Evolutionary conservation across 1,140 invertebrate species (phyloP).

Genomic region (Pantala flavescens): DNA sequence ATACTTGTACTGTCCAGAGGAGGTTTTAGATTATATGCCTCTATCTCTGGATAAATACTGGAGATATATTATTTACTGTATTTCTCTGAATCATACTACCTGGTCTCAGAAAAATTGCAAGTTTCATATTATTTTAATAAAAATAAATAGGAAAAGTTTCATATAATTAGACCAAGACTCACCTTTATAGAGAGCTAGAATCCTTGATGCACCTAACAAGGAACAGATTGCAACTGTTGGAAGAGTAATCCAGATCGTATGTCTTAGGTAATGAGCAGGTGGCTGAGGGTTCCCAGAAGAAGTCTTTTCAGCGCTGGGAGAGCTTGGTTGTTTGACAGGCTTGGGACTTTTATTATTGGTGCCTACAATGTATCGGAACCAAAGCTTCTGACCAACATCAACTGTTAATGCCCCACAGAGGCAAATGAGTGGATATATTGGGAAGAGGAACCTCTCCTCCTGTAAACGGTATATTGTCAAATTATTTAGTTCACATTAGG

Average conservation of each 20-base stretch:
- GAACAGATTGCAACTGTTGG: slow-evolving; percentile 48
- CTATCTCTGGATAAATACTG: too few species aligned
- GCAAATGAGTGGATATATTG: slow-evolving; percentile 87
- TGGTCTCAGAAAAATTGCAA: too few species aligned
- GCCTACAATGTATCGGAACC: slow-evolving; percentile 49
- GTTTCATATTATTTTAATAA: too few species aligned
- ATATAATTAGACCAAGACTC: background rate
- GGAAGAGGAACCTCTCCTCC: slow-evolving; percentile 91
- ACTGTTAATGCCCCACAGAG: slow-evolving; percentile 73
- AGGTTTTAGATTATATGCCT: too few species aligned
- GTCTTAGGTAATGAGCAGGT: slow-evolving; percentile 57
- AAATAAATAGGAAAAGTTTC: too few species aligned
- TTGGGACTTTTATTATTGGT: slow-evolving; percentile 21
- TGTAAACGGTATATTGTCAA: slow-evolving; percentile 32
- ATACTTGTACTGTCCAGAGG: too few species aligned
- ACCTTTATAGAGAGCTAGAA: slow-evolving; percentile 40
- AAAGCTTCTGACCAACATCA: slow-evolving; percentile 68
- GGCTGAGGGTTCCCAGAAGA: slow-evolving; percentile 15
- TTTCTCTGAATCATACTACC: too few species aligned
- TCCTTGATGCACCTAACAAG: slow-evolving; percentile 41
- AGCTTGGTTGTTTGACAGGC: too few species aligned
- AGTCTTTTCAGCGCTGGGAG: background rate
- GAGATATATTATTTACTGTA: too few species aligned
- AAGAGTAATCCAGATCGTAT: slow-evolving; percentile 59
- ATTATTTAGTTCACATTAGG: slow-evolving; percentile 11